phyloP scores from a whole-genome alignment of 2,888 invertebrate genomes.

The Antheraea yamamai region DNA sequence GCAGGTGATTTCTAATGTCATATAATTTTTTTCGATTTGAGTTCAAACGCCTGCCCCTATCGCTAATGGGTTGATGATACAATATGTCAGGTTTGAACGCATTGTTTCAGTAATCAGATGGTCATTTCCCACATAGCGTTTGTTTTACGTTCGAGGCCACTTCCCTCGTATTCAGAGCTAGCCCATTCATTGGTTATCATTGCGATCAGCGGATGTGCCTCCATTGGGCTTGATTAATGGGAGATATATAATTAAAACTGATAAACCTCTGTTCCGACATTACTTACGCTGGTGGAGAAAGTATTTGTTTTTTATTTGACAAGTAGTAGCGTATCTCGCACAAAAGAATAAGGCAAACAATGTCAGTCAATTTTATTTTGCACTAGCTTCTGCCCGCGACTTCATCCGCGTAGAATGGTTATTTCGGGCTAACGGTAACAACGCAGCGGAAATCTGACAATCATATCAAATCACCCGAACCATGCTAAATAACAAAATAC shows the following conservation, averaged over 20 bases:
- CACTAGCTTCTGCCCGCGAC: too few species aligned
- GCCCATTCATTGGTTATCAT: slow-evolving; percentile 13
- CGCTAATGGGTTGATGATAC: slow-evolving; percentile 6
- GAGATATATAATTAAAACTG: slow-evolving; percentile 11
- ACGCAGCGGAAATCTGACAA: too few species aligned
- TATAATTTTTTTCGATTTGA: neutral
- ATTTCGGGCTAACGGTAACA: too few species aligned
- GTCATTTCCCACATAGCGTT: slow-evolving; percentile 13
- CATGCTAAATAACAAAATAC: too few species aligned
- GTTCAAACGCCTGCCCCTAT: neutral
- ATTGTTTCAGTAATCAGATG: slow-evolving; percentile 14
- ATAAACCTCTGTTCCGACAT: neutral
- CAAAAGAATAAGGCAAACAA: neutral
- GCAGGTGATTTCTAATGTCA: neutral
- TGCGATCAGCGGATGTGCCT: slow-evolving; percentile 9
- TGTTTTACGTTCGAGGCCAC: slow-evolving; percentile 13
- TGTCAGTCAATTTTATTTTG: too few species aligned
- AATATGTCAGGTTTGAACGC: slow-evolving; percentile 10
- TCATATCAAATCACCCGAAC: too few species aligned
- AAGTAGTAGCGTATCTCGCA: neutral
- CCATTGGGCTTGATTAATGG: slow-evolving; percentile 15
- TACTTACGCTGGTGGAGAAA: neutral
- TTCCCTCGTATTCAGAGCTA: slow-evolving; percentile 12
- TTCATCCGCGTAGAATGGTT: too few species aligned
- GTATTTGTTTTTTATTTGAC: neutral